Conservation (phyloP, 2,113 vertebrate species). For the Osmerus eperlanus region DNA sequence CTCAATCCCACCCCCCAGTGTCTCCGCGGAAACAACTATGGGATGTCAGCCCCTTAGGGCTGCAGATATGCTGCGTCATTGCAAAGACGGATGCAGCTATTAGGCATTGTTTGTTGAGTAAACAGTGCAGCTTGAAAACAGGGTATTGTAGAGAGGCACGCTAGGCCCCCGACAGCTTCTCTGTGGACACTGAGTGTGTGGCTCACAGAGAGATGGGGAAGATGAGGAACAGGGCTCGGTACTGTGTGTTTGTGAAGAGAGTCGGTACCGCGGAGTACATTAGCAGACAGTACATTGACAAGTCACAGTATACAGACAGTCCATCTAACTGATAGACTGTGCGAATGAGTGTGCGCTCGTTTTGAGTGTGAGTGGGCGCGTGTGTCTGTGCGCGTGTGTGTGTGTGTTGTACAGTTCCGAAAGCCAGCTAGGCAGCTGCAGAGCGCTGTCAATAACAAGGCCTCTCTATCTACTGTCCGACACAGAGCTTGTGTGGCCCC, state of each 20-base stretch:
- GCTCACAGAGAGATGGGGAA: slow-evolving; percentile 39
- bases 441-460: neutral
- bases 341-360: slow-evolving; percentile 12
- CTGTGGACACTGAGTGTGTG: slow-evolving; percentile 62
- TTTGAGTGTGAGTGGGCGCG: neutral
- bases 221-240: slow-evolving; percentile 51
- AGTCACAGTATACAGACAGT: too few species aligned
- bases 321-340: neutral
- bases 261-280: too few species aligned
- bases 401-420: neutral
- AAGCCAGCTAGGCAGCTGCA: neutral
- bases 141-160: slow-evolving; percentile 65
- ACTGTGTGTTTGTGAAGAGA: slow-evolving; percentile 10
- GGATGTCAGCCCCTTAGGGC: neutral
- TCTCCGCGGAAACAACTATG: too few species aligned
- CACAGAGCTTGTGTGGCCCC: neutral
- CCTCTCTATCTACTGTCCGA: neutral
- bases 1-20: neutral
- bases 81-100: too few species aligned
- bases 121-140: slow-evolving; percentile 55
- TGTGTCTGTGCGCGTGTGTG: neutral
- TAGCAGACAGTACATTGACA: too few species aligned
- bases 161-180: slow-evolving; percentile 84
- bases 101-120: slow-evolving; percentile 49
- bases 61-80: too few species aligned